phyloP scores from a whole-genome alignment of 1,140 invertebrate species.

The Leptonema lineaticorne region DNA sequence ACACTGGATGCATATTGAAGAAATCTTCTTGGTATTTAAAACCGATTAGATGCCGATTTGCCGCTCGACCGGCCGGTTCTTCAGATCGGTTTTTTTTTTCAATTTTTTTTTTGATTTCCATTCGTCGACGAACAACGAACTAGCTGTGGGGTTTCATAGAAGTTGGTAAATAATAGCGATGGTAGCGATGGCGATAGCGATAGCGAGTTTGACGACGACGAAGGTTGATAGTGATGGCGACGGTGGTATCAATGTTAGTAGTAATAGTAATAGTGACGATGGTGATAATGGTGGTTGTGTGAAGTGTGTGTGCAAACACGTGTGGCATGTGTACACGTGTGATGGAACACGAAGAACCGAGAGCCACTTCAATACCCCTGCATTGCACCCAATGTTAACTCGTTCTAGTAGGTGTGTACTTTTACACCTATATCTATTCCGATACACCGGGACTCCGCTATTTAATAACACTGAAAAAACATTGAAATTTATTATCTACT shows the following conservation, averaged over 20 bases:
- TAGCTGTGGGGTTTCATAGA: no score
- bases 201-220: no score
- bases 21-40: no score
- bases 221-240: background rate
- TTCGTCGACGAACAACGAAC: no score
- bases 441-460: background rate
- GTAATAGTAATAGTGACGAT: background rate
- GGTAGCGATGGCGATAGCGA: no score
- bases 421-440: slow-evolving; percentile 1
- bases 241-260: background rate
- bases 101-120: no score
- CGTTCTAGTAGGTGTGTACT: background rate
- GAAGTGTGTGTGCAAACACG: slow-evolving; percentile 14
- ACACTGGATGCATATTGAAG: no score
- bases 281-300: background rate
- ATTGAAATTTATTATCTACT: no score
- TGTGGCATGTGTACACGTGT: slow-evolving; percentile 13
- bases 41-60: no score
- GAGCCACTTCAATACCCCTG: background rate
- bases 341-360: background rate
- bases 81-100: no score
- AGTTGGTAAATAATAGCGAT: no score
- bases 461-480: background rate
- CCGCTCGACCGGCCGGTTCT: no score
- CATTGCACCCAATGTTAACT: background rate